Evolutionary conservation across 2,797 vertebrate genomes (phyloP).

Genomic region (Petrocephalus sullivani): DNA sequence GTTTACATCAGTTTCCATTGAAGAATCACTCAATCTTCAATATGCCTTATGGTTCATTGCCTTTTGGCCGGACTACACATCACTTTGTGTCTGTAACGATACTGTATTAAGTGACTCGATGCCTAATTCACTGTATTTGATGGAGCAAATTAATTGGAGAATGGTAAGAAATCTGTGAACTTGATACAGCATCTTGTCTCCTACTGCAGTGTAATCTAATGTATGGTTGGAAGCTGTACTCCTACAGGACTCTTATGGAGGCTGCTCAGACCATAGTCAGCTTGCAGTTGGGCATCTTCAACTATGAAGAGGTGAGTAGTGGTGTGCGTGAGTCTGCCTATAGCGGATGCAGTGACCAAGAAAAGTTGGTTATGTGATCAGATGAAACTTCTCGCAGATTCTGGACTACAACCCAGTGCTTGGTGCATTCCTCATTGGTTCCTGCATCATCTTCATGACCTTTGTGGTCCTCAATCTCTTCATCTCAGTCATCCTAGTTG

Average conservation of each 20-base stretch:
- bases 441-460: constrained; percentile 93
- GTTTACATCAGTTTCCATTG: background rate
- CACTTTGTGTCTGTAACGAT: background rate
- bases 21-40: background rate
- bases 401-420: constrained; percentile 83
- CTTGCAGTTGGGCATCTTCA: constrained; percentile 91
- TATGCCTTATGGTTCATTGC: background rate
- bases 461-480: constrained; percentile 95
- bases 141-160: background rate
- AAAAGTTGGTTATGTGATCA: background rate
- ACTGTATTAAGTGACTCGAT: background rate
- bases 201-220: constrained; percentile 78
- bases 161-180: background rate
- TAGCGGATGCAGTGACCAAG: background rate
- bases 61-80: background rate
- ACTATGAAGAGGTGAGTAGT: constrained; percentile 82
- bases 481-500: constrained; percentile 92
- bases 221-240: constrained; percentile 87
- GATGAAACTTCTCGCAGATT: constrained; percentile 61
- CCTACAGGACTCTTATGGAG: constrained; percentile 84
- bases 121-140: background rate
- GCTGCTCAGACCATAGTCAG: constrained; percentile 83
- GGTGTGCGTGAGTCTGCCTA: background rate
- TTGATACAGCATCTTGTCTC: constrained; percentile 24
- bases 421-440: constrained; percentile 86